Percentiles rank a stretch among this genome's conserved stretches.
Evolutionary conservation across 35 echinoderm and acorn worm species (phyloP).

Genomic region (Lytechinus variegatus): DNA sequence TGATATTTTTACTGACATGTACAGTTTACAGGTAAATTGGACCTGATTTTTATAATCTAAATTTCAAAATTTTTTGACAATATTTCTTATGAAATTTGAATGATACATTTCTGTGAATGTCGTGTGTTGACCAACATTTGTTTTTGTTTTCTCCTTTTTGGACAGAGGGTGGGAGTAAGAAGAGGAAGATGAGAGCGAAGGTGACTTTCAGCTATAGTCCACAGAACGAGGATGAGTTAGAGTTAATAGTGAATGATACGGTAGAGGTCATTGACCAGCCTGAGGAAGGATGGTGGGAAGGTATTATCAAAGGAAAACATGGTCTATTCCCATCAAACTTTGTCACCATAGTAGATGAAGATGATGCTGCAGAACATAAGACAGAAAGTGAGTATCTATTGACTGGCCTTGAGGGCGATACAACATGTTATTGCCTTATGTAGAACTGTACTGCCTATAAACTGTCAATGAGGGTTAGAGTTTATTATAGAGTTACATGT

Average conservation of each 20-base stretch:
- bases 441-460: no score
- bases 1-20: no score
- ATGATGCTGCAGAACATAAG: slow-evolving; percentile 36
- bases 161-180: slow-evolving; percentile 59
- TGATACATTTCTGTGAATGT: not conserved
- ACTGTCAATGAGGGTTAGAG: no score
- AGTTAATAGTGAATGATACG: slow-evolving; percentile 60
- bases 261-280: slow-evolving; percentile 77
- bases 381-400: not conserved
- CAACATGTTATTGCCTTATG: no score
- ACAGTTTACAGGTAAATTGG: no score
- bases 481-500: no score
- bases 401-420: no score
- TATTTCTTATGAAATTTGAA: no score
- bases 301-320: slow-evolving; percentile 74
- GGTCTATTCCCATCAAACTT: slow-evolving; percentile 98
- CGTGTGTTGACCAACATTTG: not conserved
- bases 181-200: slow-evolving; percentile 69
- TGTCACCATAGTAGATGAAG: slow-evolving; percentile 67
- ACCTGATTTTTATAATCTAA: no score
- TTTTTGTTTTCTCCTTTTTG: not conserved
- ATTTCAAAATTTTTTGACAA: no score
- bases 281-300: slow-evolving; percentile 97
- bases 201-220: slow-evolving; percentile 91
- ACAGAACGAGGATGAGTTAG: slow-evolving; percentile 85